These are phyloP conservation scores for Sarcophaga subvicina DNA, from an alignment of 2,888 invertebrate species.

Conservation along the genomic window DNA sequence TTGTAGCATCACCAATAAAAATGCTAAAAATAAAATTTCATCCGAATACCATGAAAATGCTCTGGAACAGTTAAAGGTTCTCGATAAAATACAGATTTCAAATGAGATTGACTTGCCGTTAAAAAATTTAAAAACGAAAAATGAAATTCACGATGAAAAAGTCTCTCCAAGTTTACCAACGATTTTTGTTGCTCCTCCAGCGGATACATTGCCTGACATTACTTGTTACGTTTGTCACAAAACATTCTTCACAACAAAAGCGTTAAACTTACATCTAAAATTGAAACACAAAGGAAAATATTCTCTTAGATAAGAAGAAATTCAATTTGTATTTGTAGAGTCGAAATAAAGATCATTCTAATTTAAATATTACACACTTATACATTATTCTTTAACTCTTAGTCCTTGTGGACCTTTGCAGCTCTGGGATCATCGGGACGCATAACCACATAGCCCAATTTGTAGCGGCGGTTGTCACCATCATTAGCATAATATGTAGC, in stretches of 20 bases:
- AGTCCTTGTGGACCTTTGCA: constrained; percentile 84
- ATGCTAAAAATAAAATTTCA: neutral
- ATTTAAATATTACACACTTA: constrained; percentile 59
- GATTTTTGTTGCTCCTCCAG: neutral
- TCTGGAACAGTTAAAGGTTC: neutral
- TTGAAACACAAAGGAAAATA: constrained; percentile 57
- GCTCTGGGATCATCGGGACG: constrained; percentile 87
- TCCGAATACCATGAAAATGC: neutral
- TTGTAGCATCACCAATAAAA: neutral
- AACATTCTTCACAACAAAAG: constrained; percentile 51
- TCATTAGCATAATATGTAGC: constrained; percentile 84
- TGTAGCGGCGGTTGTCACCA: constrained; percentile 87
- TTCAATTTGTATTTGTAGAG: constrained; percentile 3
- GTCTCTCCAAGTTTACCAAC: neutral
- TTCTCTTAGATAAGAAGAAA: neutral
- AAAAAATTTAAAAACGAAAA: neutral
- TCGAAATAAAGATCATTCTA: constrained; percentile 39
- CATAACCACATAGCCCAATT: constrained; percentile 85
- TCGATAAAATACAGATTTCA: neutral
- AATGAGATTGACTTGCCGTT: neutral
- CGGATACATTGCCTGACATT: neutral
- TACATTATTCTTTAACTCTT: constrained; percentile 44
- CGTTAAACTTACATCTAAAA: constrained; percentile 56
- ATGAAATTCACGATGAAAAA: too few relatives aligned
- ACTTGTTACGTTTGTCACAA: constrained; percentile 46